phyloP scores from a whole-genome alignment of 2,888 invertebrate genomes.

The Andrena haemorrhoa region DNA sequence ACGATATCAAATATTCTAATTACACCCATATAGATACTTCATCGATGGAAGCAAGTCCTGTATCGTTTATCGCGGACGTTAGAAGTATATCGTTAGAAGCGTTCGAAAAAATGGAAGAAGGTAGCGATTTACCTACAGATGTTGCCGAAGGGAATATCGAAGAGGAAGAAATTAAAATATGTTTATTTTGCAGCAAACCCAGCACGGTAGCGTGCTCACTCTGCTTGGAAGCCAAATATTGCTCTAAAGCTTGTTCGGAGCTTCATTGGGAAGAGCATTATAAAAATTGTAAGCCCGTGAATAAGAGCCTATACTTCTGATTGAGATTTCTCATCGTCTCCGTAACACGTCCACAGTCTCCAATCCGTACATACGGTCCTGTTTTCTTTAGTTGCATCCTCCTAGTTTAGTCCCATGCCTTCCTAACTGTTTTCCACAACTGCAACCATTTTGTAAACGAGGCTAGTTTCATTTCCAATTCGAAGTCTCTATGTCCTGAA shows the following conservation, averaged over 20 bases:
- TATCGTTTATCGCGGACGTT: slow-evolving; percentile 45
- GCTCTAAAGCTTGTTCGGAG: slow-evolving; percentile 66
- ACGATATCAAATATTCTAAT: not conserved
- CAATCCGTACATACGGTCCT: not conserved
- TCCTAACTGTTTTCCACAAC: too few relatives aligned
- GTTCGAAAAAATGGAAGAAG: slow-evolving; percentile 38
- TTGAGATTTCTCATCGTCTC: not conserved
- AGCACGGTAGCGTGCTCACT: slow-evolving; percentile 66
- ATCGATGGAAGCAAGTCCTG: not conserved
- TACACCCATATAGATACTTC: not conserved
- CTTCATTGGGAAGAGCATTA: slow-evolving; percentile 71
- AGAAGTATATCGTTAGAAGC: slow-evolving; percentile 55
- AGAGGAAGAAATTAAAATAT: slow-evolving; percentile 46
- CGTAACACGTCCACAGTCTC: not conserved
- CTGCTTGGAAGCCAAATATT: slow-evolving; percentile 73
- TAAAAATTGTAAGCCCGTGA: slow-evolving; percentile 60
- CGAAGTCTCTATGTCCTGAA: not conserved
- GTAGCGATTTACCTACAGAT: not conserved
- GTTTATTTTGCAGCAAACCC: slow-evolving; percentile 63
- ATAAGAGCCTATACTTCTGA: slow-evolving; percentile 14
- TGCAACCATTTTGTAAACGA: too few relatives aligned
- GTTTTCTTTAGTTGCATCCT: too few relatives aligned
- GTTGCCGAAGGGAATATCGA: slow-evolving; percentile 12
- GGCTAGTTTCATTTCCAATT: not conserved
- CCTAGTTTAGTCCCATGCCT: too few relatives aligned